Evolutionary conservation across 2,888 invertebrate genomes (phyloP).

Genomic region (Cryptocephalus primarius): DNA sequence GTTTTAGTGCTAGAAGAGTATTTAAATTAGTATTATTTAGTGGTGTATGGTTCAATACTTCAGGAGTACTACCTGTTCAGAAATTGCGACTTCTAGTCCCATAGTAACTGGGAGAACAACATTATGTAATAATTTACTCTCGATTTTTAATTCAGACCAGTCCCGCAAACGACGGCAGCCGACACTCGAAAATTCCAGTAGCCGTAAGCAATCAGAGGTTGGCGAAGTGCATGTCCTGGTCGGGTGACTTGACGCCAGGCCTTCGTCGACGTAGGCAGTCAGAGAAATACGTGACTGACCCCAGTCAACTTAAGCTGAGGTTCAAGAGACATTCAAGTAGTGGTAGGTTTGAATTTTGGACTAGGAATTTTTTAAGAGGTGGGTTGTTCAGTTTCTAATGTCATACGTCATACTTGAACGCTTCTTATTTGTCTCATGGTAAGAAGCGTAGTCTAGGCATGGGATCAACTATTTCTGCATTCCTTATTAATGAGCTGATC

Average conservation of each 20-base stretch:
- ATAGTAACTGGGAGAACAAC: too few relatives aligned
- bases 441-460: too few relatives aligned
- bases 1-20: too few relatives aligned
- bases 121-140: too few relatives aligned
- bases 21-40: too few relatives aligned
- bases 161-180: conserved; percentile 35
- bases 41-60: too few relatives aligned
- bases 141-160: conserved; percentile 24
- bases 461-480: too few relatives aligned
- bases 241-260: conserved; percentile 52
- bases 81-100: too few relatives aligned
- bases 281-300: conserved; percentile 80
- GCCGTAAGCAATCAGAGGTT: conserved; percentile 46
- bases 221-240: conserved; percentile 64
- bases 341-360: conserved; percentile 13
- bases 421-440: too few relatives aligned
- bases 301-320: conserved; percentile 68
- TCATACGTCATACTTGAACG: too few relatives aligned
- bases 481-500: too few relatives aligned
- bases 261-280: conserved; percentile 63
- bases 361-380: background rate
- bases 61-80: too few relatives aligned
- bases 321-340: conserved; percentile 53
- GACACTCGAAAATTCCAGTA: conserved; percentile 55
- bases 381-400: background rate